Conservation (phyloP, 2,888 invertebrate genomes). For the Spicauda simplicius region DNA sequence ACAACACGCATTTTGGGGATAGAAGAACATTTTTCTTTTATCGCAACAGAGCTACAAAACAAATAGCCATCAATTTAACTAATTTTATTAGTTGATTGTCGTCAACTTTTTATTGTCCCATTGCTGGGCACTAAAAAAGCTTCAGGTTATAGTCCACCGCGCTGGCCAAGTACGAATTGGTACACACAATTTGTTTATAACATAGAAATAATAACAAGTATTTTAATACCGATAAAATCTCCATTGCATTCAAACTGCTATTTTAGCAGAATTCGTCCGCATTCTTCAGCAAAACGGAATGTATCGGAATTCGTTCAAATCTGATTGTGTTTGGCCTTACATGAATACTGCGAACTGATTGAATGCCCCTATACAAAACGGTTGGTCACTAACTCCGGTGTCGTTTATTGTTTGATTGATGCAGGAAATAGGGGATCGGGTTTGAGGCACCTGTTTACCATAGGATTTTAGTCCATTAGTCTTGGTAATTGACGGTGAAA, state of each 20-base stretch:
- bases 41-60: too few species aligned
- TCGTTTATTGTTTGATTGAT: conserved; percentile 28
- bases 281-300: neutral
- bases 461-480: conserved; percentile 17
- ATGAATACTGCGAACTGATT: conserved; percentile 17
- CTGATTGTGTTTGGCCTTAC: neutral
- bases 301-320: neutral
- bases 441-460: conserved; percentile 24
- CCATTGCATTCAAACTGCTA: neutral
- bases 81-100: too few species aligned
- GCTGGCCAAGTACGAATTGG: too few species aligned
- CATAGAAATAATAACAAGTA: too few species aligned
- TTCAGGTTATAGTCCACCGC: too few species aligned
- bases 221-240: too few species aligned
- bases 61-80: too few species aligned
- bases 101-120: too few species aligned
- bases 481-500: conserved; percentile 3
- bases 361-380: conserved; percentile 26
- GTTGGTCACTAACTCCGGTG: conserved; percentile 12
- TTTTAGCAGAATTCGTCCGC: neutral
- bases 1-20: too few species aligned
- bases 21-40: too few species aligned
- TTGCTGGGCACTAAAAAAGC: too few species aligned
- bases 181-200: too few species aligned
- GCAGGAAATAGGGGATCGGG: conserved; percentile 20